Conservation (phyloP, 2,113 vertebrate species). For the Bolborhynchus lineola region DNA sequence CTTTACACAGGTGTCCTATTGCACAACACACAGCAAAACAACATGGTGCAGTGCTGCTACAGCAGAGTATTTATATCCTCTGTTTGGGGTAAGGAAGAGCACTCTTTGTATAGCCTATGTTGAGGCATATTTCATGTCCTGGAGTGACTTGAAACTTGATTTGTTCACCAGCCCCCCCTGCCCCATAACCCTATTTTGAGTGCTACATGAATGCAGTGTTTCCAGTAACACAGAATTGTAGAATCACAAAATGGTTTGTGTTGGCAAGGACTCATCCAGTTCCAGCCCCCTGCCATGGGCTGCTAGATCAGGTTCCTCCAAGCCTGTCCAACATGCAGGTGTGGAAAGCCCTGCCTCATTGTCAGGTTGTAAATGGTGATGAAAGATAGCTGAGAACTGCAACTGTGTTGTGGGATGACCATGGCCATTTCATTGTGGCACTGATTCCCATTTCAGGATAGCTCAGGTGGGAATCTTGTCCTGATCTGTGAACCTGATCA, state of each 20-base stretch:
- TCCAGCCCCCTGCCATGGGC: not conserved
- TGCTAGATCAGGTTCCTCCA: not conserved
- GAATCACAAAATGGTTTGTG: not conserved
- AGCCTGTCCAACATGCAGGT: accelerated
- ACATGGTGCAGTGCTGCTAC: not conserved
- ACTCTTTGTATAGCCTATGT: not conserved
- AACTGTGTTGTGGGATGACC: not conserved
- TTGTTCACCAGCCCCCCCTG: not conserved
- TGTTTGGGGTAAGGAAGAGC: not conserved
- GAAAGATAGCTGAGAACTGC: not conserved
- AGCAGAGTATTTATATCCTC: not conserved
- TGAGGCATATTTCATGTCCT: not conserved
- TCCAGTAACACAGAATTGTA: not conserved
- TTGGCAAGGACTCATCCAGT: not conserved
- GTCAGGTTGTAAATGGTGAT: not conserved
- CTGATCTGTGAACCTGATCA: not conserved
- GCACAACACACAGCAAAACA: not conserved
- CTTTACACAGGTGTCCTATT: not conserved
- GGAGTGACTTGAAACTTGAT: not conserved
- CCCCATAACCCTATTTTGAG: not conserved
- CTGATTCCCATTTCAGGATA: not conserved
- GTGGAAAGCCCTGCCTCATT: not conserved
- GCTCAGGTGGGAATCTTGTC: not conserved
- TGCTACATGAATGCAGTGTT: not conserved
- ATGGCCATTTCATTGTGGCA: not conserved